These are phyloP conservation scores for Narcine bancroftii DNA, from an alignment of 2,113 vertebrate species.

Conservation along the genomic window DNA sequence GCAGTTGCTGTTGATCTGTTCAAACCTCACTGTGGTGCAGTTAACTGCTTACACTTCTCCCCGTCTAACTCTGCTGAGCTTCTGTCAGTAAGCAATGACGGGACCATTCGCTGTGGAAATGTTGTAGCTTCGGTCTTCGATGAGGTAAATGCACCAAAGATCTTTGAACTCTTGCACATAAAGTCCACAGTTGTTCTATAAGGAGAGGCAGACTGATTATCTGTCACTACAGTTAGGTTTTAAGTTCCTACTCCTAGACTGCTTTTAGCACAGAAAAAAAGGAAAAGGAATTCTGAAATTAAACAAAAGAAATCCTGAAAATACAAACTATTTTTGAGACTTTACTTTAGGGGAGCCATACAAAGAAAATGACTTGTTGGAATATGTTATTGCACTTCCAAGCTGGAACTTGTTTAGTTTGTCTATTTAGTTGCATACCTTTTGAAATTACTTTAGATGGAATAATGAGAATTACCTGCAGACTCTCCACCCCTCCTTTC, in stretches of 20 bases:
- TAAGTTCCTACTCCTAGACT: neutral
- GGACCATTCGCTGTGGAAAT: conserved; percentile 68
- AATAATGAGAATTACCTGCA: neutral
- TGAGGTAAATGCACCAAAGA: conserved; percentile 57
- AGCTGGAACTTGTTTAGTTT: neutral
- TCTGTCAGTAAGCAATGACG: conserved; percentile 71
- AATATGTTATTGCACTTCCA: neutral
- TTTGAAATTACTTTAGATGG: neutral
- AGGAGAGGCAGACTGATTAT: neutral
- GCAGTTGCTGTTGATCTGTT: conserved; percentile 59
- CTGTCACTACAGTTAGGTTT: no score
- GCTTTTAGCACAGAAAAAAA: neutral
- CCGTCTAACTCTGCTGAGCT: conserved; percentile 59
- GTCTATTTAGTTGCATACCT: neutral
- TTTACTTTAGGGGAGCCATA: neutral
- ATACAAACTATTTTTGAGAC: no score
- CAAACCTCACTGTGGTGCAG: conserved; percentile 53
- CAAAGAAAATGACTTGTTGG: neutral
- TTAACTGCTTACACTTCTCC: conserved; percentile 71
- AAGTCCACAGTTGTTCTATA: neutral
- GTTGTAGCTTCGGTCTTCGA: conserved; percentile 67
- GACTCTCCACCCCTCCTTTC: neutral
- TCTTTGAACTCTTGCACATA: neutral
- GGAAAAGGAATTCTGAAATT: no score
- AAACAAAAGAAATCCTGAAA: no score